Evolutionary conservation across 2,888 invertebrate genomes (phyloP), one percentile per base, ranked within the genome.

Genomic region (Bedellia somnulentella): DNA sequence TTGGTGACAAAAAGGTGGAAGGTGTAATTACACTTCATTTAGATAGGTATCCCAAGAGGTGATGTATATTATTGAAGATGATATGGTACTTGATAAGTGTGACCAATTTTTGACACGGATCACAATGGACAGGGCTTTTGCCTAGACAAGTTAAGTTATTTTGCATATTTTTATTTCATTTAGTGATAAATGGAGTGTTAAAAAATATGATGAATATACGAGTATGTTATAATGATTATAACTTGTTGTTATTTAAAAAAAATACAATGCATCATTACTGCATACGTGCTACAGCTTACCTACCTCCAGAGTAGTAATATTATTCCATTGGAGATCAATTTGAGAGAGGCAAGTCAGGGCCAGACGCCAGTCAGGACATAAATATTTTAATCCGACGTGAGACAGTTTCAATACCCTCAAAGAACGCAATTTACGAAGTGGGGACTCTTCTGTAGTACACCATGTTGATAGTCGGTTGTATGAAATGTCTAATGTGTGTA

Each of bases 331-430:
- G 27, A 47, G 42, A 36, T 44, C 39, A 25, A 47, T 37, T 11
- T 3, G 4, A 13, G 9, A 10, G n/a, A 45, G 46, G n/a, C 4
- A 21, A 10, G 13, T 28, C 29, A 40, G 37, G 21, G 26, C 12
- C 8, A 8, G 27, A 13, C 34, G 34, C 44, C 44, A 46, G 41
- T 45, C 46, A 27, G 15, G 32, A 36, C 45, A 46, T 26, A 45
- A 10, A 18, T 32, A 38, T 13, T 33, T 5, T 18, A 37, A 31
- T 24, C 35, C 31, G 21, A 39, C 25, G 24, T 8, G n/a, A 3
- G 21, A 15, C 29, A 45, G 38, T 9, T 13, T 5, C 35, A 44
- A 34, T 15, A 1, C 1, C n/a, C 25, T 32, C 32, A 46, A 39
- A 11, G 14, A 12, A 6, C 11, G 15, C 32, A 39, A 34, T 15